phyloP scores from a whole-genome alignment of 2,797 vertebrate genomes.

The Urophycis tenuis region DNA sequence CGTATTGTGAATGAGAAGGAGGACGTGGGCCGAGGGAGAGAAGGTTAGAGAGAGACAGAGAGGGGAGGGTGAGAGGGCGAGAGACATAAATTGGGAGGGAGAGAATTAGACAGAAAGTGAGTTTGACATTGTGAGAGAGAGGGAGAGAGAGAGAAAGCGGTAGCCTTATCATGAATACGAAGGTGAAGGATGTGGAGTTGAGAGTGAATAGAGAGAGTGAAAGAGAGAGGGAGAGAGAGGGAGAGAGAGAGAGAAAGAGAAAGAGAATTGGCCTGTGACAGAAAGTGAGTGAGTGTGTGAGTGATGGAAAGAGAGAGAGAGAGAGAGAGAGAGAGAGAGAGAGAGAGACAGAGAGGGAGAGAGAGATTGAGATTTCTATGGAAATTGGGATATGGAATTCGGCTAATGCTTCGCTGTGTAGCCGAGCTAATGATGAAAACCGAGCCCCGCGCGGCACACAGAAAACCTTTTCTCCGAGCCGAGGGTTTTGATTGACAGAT shows the following conservation, averaged over 20 bases:
- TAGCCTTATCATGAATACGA: constrained; percentile 4
- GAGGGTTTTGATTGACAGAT: constrained; percentile 54
- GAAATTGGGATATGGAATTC: constrained; percentile 1
- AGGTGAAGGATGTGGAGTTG: not conserved
- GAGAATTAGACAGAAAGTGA: not conserved
- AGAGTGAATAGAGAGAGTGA: not conserved
- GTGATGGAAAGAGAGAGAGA: constrained; percentile 69
- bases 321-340: constrained; percentile 14
- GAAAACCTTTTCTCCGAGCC: constrained; percentile 49
- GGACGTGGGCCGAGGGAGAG: too few species aligned
- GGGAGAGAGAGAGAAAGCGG: not conserved
- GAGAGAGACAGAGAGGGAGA: constrained; percentile 15
- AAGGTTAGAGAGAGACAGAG: too few species aligned
- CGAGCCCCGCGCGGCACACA: constrained; percentile 34
- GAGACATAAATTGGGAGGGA: not conserved
- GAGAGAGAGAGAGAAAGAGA: not conserved
- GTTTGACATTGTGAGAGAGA: not conserved
- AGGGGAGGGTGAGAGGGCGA: not conserved
- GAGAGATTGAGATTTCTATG: not conserved
- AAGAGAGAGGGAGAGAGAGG: constrained; percentile 12
- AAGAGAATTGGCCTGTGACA: not conserved
- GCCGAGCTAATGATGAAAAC: constrained; percentile 26
- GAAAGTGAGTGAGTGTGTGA: constrained; percentile 52
- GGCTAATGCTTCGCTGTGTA: not conserved
- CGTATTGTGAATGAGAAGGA: too few species aligned